phyloP scores from a whole-genome alignment of 1,140 invertebrate genomes.

The Campoletis sonorensis region DNA sequence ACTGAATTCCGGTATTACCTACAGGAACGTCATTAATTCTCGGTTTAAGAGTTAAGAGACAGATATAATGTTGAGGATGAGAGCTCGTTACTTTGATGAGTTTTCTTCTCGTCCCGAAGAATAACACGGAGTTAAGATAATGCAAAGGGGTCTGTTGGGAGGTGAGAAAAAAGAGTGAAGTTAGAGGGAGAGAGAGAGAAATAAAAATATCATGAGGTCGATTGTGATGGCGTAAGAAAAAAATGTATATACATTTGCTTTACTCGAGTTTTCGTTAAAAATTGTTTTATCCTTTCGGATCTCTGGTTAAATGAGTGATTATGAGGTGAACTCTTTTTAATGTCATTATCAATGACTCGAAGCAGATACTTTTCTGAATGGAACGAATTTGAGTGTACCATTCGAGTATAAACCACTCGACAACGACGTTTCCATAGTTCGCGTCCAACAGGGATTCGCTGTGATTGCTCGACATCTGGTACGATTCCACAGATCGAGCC shows the following conservation, averaged over 20 bases:
- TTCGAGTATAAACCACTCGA: not conserved
- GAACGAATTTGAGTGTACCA: not conserved
- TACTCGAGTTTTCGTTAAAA: no score
- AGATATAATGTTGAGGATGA: slow-evolving; percentile 17
- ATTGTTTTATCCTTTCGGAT: no score
- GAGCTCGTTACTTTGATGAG: slow-evolving; percentile 33
- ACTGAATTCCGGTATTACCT: not conserved
- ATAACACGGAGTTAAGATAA: slow-evolving; percentile 2
- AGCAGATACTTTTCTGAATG: not conserved
- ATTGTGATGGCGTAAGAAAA: no score
- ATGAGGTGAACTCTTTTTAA: not conserved
- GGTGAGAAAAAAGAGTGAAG: no score
- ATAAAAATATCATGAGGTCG: no score
- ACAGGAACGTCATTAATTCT: slow-evolving; percentile 32
- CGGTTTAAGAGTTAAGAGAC: slow-evolving; percentile 17
- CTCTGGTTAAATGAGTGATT: no score
- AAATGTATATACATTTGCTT: no score
- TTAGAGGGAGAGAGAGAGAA: no score
- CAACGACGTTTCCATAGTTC: not conserved
- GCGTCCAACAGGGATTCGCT: not conserved
- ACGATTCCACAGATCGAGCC: not conserved
- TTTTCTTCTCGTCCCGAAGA: not conserved
- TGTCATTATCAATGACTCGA: not conserved
- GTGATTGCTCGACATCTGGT: not conserved
- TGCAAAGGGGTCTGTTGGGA: not conserved